Conservation (phyloP, 2,888 invertebrate genomes). For the Drepanosiphum platanoidis region DNA sequence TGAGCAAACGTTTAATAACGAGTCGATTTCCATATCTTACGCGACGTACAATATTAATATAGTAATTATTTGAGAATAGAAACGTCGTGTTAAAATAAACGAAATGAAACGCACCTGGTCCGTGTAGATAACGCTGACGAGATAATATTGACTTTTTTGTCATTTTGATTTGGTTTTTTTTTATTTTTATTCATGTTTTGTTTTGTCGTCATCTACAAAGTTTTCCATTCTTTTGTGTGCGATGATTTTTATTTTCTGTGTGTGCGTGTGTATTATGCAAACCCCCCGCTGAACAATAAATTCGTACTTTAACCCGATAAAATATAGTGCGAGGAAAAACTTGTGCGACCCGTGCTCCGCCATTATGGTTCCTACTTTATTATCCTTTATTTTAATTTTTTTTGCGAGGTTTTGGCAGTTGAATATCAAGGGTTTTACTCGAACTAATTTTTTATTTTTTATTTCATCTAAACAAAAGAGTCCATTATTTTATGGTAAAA, state of each 20-base stretch:
- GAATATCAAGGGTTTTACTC: not conserved
- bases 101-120: too few relatives aligned
- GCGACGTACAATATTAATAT: too few relatives aligned
- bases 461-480: conserved; percentile 18
- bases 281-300: not conserved
- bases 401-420: not conserved
- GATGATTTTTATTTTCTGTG: not conserved
- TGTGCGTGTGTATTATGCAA: not conserved
- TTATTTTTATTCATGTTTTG: too few relatives aligned
- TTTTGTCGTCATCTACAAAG: not conserved
- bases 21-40: too few relatives aligned
- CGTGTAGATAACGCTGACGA: too few relatives aligned
- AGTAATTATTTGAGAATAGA: too few relatives aligned
- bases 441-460: not conserved
- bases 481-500: not conserved
- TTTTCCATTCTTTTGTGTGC: not conserved
- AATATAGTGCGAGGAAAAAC: conserved; percentile 23
- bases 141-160: too few relatives aligned
- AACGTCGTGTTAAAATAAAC: too few relatives aligned
- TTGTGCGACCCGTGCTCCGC: not conserved
- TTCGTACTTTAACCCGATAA: conserved; percentile 2
- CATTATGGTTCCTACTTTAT: not conserved
- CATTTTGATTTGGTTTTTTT: too few relatives aligned
- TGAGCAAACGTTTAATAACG: too few relatives aligned
- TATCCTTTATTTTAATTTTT: conserved; percentile 23